Evolutionary conservation across 2,797 vertebrate genomes (phyloP), one percentile per base, ranked within the genome.

Genomic region (Tadarida brasiliensis): DNA sequence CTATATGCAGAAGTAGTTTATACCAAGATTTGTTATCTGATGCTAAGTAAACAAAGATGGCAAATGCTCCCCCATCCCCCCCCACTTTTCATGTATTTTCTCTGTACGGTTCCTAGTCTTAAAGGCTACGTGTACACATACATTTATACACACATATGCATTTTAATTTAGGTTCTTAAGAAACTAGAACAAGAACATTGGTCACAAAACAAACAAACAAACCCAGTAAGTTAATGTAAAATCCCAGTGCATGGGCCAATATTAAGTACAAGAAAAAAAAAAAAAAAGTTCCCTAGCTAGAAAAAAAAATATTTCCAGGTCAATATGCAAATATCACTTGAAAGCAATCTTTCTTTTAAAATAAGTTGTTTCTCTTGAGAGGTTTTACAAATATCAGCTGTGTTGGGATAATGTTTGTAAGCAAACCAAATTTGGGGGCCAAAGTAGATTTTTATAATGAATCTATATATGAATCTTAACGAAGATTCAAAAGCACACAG

Each of bases 401-500:
- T 96, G 93, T 96, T 97, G 74, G n/a, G 93, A 63, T 91, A 90
- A 81, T 90, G 86, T 96, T 97, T 97, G 90, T 78, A 97, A 96
- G 96, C 95, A 95, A 96, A 94, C 20, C 54, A 92, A 90, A 94
- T 96, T 93, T 94, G 67, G 84, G 56, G 94, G 56, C 88, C 78
- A 95, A 96, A 94, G 77, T 89, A 83, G 65, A 94, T 94, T 95
- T 97, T 94, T 91, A 73, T 86, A 94, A 91, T 82, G 83, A 94
- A 87, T 90, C 47, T 96, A 71, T 95, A 87, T 83, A 90, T 94
- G 78, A 94, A 81, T 94, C 49, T 96, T 96, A 94, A 97, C 86
- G 95, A 96, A 91, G 92, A 91, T 92, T 94, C 78, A 94, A 70
- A 90, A 91, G 95, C 85, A 91, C 87, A 80, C 94, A 98, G 96